These are phyloP conservation scores for Sebastes flavidus DNA, from an alignment of 2,797 vertebrate genomes.

Conservation along the genomic window DNA sequence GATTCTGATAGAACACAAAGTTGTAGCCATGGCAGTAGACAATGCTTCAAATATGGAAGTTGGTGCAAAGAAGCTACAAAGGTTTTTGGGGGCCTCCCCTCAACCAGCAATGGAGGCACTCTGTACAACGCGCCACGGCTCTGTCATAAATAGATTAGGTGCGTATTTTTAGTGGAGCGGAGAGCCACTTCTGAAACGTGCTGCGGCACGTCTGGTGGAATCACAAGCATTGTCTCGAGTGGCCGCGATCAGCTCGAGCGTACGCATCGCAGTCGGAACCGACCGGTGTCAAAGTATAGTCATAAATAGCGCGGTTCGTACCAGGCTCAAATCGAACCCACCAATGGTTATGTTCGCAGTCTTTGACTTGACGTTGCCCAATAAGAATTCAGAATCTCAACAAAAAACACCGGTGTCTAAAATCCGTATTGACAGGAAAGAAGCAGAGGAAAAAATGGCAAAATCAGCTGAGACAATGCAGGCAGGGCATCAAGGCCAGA, in stretches of 20 bases:
- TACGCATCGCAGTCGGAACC: too few species aligned
- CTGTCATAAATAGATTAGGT: not conserved
- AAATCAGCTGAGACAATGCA: not conserved
- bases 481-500: not conserved
- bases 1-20: not conserved
- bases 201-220: not conserved
- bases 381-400: not conserved
- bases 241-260: not conserved
- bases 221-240: not conserved
- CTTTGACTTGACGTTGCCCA: not conserved
- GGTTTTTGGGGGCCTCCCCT: too few species aligned
- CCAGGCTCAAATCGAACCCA: too few species aligned
- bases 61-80: not conserved
- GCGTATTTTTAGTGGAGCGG: not conserved
- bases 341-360: not conserved
- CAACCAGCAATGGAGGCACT: not conserved
- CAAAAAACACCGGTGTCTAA: not conserved
- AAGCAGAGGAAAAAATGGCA: not conserved
- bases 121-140: too few species aligned
- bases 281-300: too few species aligned
- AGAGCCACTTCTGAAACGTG: not conserved
- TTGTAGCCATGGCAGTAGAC: not conserved
- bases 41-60: not conserved
- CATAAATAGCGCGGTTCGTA: too few species aligned
- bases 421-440: not conserved